Evolutionary conservation across 2,888 invertebrate genomes (phyloP), one percentile per base, ranked within the genome.

Genomic region (Slavum lentiscoides): DNA sequence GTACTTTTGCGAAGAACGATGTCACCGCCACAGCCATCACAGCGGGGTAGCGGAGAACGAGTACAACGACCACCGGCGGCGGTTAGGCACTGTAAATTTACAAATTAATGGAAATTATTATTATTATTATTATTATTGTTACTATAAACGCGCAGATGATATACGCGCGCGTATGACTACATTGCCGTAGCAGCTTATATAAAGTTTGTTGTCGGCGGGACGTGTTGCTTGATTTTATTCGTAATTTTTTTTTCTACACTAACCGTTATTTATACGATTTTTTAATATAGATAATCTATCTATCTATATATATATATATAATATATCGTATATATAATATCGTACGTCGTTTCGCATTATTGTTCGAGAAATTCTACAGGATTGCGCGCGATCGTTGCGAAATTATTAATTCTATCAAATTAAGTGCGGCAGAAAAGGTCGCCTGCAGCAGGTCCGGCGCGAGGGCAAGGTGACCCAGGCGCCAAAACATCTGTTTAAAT

Each of bases 101-200:
- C 59, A 76, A 68, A 76, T 76, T 76, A 76, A 76, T 76, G 76
- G 68, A 76, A 59, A 76, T 49, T 76, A 76, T 76, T 75, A 75
- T 67, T 75, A 75, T 75, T 73, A 43, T 61, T 58, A 58, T 58
- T 70, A 30, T 69, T 55, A 30, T 23, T 58, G 17, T 19, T n/a
- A 55, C 9, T 49, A 39, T 39, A 6, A 66, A 6, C 61, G 61
- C 21, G n/a, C 37, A 74, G 39, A 74, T 21, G 55, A 21, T 30
- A 74, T 23, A 74, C 37, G 58, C 55, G 55, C n/a, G 53, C 59
- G n/a, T n/a, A 30, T 30, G 30, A 30, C 30, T 30, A 30, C 4
- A 30, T 30, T 30, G 53, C 39, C 55, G 37, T 13, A 7, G 11
- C 19, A 4, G 30, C 4, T 30, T 30, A 30, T 30, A 30, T 19